phyloP scores from a whole-genome alignment of 2,797 vertebrate genomes.

The Heterohyrax brucei region DNA sequence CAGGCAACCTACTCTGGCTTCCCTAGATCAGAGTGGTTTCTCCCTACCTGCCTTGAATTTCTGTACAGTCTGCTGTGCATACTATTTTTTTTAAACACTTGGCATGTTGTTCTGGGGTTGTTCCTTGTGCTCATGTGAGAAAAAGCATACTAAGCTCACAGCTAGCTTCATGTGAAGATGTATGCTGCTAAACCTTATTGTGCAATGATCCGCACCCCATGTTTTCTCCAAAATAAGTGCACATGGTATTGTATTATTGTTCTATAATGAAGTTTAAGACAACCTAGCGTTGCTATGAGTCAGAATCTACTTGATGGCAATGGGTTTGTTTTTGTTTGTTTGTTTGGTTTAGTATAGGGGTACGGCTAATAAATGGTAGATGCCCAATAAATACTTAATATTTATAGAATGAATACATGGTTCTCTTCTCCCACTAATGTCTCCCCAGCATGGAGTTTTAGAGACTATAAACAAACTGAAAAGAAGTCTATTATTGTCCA shows the following conservation, averaged over 20 bases:
- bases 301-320: too few species aligned
- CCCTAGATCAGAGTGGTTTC: not conserved
- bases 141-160: not conserved
- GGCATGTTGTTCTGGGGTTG: not conserved
- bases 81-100: not conserved
- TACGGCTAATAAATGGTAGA: not conserved
- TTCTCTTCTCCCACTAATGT: not conserved
- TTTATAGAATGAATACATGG: not conserved
- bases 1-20: not conserved
- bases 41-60: not conserved
- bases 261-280: constrained; percentile 34
- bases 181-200: not conserved
- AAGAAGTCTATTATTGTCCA: too few species aligned
- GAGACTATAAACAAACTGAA: not conserved
- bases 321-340: too few species aligned
- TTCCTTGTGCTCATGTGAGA: not conserved
- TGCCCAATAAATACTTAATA: not conserved
- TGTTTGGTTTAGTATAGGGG: too few species aligned
- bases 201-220: not conserved
- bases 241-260: not conserved
- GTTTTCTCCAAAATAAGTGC: not conserved
- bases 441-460: not conserved
- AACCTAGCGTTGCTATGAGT: not conserved
- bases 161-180: not conserved
- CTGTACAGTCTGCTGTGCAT: not conserved